Conservation (phyloP, 2,888 invertebrate genomes). For the Drosophila meridionalis region DNA sequence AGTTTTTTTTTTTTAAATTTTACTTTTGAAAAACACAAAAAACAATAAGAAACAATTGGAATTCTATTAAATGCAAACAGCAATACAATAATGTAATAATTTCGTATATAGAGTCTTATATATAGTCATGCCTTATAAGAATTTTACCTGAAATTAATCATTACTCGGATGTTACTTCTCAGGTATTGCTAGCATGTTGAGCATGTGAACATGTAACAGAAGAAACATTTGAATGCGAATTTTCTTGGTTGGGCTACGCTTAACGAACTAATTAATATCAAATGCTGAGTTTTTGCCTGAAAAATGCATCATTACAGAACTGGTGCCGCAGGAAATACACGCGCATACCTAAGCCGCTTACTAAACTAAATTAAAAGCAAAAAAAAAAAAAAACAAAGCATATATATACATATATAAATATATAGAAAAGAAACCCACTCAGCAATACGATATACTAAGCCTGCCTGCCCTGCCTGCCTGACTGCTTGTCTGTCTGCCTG, state of each 20-base stretch:
- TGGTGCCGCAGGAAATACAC: conserved; percentile 37
- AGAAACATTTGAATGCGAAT: conserved; percentile 15
- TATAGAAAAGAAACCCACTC: neutral
- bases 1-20: neutral
- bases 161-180: conserved; percentile 16
- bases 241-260: conserved; percentile 13
- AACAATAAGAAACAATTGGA: neutral
- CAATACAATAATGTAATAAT: neutral
- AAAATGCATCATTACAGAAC: conserved; percentile 41
- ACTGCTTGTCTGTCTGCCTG: conserved; percentile 31
- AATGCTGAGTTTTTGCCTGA: conserved; percentile 19
- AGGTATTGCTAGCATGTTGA: conserved; percentile 20
- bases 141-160: conserved; percentile 17
- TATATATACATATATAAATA: neutral
- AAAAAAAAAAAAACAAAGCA: neutral
- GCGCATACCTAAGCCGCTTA: conserved; percentile 23
- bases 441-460: conserved; percentile 26
- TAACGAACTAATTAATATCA: conserved; percentile 15
- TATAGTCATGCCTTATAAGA: neutral
- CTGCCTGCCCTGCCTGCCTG: conserved; percentile 28
- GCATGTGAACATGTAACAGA: conserved; percentile 3
- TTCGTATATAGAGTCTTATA: neutral
- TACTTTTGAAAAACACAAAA: neutral
- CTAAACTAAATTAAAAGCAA: conserved; percentile 41
- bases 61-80: neutral